These are phyloP conservation scores for Opisthocomus hoazin DNA, from an alignment of 2,113 vertebrate genomes.

Conservation along the genomic window DNA sequence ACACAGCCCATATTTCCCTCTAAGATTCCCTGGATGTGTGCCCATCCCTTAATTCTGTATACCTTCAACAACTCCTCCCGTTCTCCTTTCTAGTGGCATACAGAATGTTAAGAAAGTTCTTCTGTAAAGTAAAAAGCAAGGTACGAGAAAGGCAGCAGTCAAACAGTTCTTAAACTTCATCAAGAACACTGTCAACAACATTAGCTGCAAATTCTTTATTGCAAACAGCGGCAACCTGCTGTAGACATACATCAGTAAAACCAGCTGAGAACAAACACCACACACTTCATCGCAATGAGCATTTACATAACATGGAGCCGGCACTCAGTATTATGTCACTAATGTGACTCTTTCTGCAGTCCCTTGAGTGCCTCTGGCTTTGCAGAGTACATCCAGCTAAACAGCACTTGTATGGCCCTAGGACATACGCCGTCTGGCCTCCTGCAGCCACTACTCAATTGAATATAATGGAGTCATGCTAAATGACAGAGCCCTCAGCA, in stretches of 20 bases:
- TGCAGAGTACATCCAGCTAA: constrained; percentile 25
- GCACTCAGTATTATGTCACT: constrained; percentile 9
- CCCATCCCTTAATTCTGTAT: background rate
- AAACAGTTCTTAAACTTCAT: background rate
- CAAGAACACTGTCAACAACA: background rate
- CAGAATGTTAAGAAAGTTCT: background rate
- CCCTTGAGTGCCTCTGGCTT: constrained; percentile 19
- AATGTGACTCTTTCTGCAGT: constrained; percentile 5
- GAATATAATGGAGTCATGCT: constrained; percentile 17
- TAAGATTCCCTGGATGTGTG: constrained; percentile 20
- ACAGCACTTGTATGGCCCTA: constrained; percentile 35
- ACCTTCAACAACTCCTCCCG: background rate
- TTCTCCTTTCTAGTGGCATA: background rate
- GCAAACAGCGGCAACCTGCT: background rate
- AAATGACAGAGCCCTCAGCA: constrained; percentile 20
- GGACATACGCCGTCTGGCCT: constrained; percentile 27
- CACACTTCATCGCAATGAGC: background rate
- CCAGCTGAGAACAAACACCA: background rate
- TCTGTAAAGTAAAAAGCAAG: background rate
- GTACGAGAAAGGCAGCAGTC: background rate
- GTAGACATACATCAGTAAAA: background rate
- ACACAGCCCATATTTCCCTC: background rate
- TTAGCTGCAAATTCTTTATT: background rate
- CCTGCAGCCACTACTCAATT: constrained; percentile 34
- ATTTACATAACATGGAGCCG: background rate